Evolutionary conservation across 2,888 invertebrate species (phyloP).

Genomic region (Heliconius cydno): DNA sequence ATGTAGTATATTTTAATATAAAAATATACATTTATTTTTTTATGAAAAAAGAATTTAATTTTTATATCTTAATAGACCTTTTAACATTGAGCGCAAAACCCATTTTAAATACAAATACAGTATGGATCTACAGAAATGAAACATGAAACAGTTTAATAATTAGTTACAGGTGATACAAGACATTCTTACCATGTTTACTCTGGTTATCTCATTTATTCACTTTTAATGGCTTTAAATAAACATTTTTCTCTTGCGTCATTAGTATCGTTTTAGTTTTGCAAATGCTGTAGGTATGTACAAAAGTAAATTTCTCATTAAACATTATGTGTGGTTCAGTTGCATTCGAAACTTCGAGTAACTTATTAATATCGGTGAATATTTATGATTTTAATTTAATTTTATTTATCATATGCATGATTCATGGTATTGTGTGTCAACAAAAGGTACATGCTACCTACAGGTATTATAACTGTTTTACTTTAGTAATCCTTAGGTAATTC

Average conservation of each 20-base stretch:
- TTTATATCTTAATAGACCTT: no score
- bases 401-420: neutral
- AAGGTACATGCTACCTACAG: neutral
- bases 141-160: neutral
- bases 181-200: neutral
- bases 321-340: neutral
- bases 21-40: no score
- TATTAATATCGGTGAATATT: neutral
- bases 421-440: neutral
- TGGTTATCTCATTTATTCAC: neutral
- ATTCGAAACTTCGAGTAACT: neutral
- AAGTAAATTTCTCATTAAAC: neutral
- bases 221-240: neutral
- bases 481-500: neutral
- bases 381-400: conserved; percentile 5
- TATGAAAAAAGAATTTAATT: no score
- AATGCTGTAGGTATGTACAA: neutral
- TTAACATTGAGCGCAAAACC: no score
- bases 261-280: neutral
- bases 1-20: no score
- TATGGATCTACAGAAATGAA: neutral
- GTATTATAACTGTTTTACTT: neutral
- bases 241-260: conserved; percentile 5
- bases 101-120: no score
- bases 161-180: neutral